Evolutionary conservation across 2,113 vertebrate species (phyloP), one percentile per base, ranked within the genome.

Genomic region (Rafetus swinhoei): DNA sequence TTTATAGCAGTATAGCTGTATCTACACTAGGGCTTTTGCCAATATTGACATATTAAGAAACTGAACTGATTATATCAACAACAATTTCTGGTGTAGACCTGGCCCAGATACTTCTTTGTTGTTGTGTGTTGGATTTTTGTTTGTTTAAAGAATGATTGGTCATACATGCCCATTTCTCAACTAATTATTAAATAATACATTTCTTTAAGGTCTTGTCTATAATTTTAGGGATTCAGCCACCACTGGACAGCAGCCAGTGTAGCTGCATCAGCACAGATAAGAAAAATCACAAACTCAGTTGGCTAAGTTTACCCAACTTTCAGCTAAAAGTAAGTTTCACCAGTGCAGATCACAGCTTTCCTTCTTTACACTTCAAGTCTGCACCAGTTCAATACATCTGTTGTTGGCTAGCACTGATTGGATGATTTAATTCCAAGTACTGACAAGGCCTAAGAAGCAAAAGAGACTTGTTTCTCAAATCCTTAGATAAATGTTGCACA

Each of bases 301-400:
- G 69, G n/a, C 21, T 35, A 25, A 56, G 7, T 21, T 90, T 81
- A 87, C 14, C 53, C 72, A 0, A 5, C n/a, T 81, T 82, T 32
- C 19, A 59, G 24, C 6, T 27, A 86, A 82, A 80, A 53, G 59
- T 8, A 80, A 53, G 59, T 8, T 79, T 18, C 88, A 39, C 52
- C 0, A 0, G 14, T 77, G 9, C 6, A 88, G 76, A 54, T 35
- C 69, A 72, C 16, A 79, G 16, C 54, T 76, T 83, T n/a, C 24
- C 0, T 4, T 9, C 18, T 91, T 19, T 90, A 5, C 0, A 3
- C 87, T 84, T 82, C 79, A 82, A 25, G 9, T 74, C 85, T 92
- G 22, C 32, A 76, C 4, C 6, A 53, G 3, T 62, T n/a, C 91
- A 14, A 9, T 45, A 91, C 29, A 56, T 0, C 14, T 39, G 82